Evolutionary conservation across 2,113 vertebrate species (phyloP).

Genomic region (Kryptolebias marmoratus): DNA sequence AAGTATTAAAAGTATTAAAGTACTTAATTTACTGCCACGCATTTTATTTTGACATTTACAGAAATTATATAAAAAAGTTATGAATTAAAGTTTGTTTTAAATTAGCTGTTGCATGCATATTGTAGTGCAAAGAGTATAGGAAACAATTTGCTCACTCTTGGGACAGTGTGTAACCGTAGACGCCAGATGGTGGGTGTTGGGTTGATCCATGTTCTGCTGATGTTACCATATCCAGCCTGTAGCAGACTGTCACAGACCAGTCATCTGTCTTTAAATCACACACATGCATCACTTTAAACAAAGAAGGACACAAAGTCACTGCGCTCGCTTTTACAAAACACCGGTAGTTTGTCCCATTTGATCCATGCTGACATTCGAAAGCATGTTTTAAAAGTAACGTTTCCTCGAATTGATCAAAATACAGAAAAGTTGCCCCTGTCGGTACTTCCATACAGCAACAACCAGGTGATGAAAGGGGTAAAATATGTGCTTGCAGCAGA

Average conservation of each 20-base stretch:
- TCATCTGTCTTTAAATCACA: constrained; percentile 26
- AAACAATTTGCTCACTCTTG: constrained; percentile 4
- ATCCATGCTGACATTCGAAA: too few species aligned
- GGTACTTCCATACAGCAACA: too few species aligned
- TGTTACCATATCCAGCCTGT: constrained; percentile 74
- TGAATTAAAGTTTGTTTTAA: neutral
- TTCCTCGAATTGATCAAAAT: too few species aligned
- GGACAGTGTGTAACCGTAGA: constrained; percentile 36
- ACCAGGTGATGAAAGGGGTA: too few species aligned
- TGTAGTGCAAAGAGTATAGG: neutral
- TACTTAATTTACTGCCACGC: neutral
- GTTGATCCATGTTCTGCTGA: constrained; percentile 35
- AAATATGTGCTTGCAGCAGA: too few species aligned
- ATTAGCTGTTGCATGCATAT: neutral
- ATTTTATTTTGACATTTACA: constrained; percentile 5
- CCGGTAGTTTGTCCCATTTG: too few species aligned
- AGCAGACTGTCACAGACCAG: constrained; percentile 41
- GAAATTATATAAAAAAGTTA: neutral
- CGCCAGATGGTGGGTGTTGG: constrained; percentile 2
- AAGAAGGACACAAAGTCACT: neutral
- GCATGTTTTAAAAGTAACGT: too few species aligned
- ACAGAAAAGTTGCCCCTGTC: too few species aligned
- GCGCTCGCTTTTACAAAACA: neutral
- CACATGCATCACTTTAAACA: neutral
- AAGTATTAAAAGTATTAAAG: too few species aligned